A percentile compares a stretch with the other conserved stretches of the same genome.
Evolutionary conservation across 2,113 vertebrate species (phyloP).

Genomic region (Zosterops pallidus): DNA sequence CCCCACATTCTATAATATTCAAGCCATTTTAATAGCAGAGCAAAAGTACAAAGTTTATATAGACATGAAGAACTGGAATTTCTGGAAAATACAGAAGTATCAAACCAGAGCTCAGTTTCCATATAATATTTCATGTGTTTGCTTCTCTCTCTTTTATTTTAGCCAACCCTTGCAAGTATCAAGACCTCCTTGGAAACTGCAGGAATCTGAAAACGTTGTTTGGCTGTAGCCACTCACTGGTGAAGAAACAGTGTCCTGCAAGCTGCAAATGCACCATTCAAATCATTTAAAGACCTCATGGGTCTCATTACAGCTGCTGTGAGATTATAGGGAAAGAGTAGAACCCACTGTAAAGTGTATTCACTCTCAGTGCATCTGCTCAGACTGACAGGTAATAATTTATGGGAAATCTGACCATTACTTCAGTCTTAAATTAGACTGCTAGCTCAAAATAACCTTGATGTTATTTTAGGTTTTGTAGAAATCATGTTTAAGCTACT

Average conservation of each 20-base stretch:
- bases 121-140: background rate
- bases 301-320: background rate
- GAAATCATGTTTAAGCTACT: background rate
- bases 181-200: background rate
- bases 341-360: background rate
- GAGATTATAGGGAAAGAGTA: background rate
- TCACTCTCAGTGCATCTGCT: background rate
- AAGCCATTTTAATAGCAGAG: background rate
- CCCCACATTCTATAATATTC: background rate
- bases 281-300: background rate
- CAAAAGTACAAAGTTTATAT: background rate
- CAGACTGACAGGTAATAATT: background rate
- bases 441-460: background rate
- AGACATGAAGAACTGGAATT: background rate
- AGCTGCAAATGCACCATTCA: constrained; percentile 24
- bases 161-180: constrained; percentile 46
- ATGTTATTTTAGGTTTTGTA: background rate
- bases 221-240: background rate
- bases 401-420: background rate
- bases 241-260: constrained; percentile 4
- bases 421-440: background rate
- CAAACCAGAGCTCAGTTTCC: background rate
- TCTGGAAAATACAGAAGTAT: background rate
- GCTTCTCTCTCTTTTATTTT: background rate
- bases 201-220: background rate